phyloP scores from a whole-genome alignment of 2,113 vertebrate genomes.

The Dasyornis broadbenti region DNA sequence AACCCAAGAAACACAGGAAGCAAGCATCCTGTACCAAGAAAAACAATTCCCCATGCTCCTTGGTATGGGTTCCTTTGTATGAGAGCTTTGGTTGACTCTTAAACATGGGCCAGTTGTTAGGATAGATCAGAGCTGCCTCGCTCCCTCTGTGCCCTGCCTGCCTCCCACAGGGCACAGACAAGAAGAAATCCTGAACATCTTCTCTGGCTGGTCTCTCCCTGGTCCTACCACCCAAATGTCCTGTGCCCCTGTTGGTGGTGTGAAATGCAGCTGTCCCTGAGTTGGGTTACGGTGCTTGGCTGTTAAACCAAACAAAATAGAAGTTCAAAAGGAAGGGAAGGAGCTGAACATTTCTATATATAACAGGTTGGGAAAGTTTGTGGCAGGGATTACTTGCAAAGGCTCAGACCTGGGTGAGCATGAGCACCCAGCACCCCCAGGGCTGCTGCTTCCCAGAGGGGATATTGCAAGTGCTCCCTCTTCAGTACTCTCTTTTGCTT shows the following conservation, averaged over 20 bases:
- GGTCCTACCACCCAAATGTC: background rate
- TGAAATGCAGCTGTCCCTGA: background rate
- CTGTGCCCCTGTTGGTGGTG: accelerated
- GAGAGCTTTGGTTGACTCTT: background rate
- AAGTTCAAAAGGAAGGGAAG: background rate
- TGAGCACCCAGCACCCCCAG: accelerated
- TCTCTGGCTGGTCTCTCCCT: background rate
- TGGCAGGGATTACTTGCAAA: background rate
- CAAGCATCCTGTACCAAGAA: background rate
- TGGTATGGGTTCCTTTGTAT: background rate
- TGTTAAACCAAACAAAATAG: background rate
- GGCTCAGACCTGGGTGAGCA: background rate
- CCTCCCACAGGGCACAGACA: background rate
- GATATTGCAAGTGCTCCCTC: background rate
- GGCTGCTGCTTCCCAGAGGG: background rate
- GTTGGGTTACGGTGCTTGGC: background rate
- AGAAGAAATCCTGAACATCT: accelerated
- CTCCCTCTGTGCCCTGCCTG: background rate
- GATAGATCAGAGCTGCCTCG: accelerated
- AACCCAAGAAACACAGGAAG: background rate
- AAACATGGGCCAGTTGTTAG: background rate
- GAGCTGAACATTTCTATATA: background rate
- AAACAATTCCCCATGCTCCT: background rate
- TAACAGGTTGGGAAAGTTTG: background rate
- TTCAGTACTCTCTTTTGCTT: background rate